These are phyloP conservation scores for Odocoileus hemionus DNA, from an alignment of 2,113 vertebrate genomes.

Conservation along the genomic window DNA sequence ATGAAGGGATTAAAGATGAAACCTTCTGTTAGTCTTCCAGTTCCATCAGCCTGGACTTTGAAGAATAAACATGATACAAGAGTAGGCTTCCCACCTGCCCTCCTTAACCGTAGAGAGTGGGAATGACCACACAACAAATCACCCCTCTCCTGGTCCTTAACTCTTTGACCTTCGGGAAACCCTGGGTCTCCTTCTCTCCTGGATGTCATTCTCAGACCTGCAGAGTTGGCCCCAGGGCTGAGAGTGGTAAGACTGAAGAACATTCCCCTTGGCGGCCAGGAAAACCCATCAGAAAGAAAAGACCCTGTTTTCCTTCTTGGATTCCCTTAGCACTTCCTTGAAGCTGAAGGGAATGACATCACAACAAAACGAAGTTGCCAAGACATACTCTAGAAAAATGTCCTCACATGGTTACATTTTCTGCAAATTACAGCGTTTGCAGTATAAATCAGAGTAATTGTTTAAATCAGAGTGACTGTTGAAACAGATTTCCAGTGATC, in stretches of 20 bases:
- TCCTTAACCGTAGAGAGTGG: not conserved
- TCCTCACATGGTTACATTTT: constrained; percentile 88
- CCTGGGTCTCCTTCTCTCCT: not conserved
- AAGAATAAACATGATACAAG: accelerated
- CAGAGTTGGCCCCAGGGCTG: constrained; percentile 4
- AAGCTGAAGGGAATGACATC: constrained; percentile 82
- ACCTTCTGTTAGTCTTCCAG: not conserved
- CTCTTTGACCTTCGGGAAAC: not conserved
- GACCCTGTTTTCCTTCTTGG: constrained; percentile 69
- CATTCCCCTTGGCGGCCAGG: constrained; percentile 32
- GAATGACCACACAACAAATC: not conserved
- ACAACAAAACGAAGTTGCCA: constrained; percentile 84
- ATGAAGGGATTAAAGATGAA: not conserved
- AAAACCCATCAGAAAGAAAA: constrained; percentile 71
- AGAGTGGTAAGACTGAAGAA: constrained; percentile 21
- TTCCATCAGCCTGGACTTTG: not conserved
- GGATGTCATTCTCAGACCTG: not conserved
- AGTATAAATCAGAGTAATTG: constrained; percentile 89
- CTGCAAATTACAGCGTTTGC: constrained; percentile 85
- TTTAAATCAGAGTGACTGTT: constrained; percentile 87
- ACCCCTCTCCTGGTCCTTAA: not conserved
- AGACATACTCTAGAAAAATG: constrained; percentile 83
- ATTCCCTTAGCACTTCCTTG: constrained; percentile 78
- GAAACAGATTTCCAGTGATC: constrained; percentile 88
- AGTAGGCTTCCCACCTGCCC: too few relatives aligned